Base-by-base conservation (phyloP, 2,113 vertebrate species). In the Mustela lutreola region DNA sequence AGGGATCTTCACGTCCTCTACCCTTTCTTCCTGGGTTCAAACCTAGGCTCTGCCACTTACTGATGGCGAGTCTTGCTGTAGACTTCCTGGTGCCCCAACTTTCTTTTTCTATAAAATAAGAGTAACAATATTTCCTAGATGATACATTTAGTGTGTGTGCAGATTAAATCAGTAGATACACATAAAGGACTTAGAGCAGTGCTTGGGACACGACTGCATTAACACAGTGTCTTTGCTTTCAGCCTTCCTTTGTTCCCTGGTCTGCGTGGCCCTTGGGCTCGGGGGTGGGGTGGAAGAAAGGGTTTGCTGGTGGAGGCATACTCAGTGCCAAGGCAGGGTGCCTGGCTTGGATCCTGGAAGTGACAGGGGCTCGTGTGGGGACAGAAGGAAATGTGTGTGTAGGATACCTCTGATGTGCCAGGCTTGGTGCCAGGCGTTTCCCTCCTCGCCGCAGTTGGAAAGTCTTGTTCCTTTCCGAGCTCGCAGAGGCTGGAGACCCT, bases 81-180 rank as follows among this genome's bases (percentile, higher is more conserved):
- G 71, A 88, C 39, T 19, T 84, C 60, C 24, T 36, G 50, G 28
- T 7, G 53, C 50, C n/a, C 71, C 4, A 0, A 7, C 24, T 89
- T 95, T 83, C 42, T 39, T 89, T 78, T 95, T n/a, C 67, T 88
- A 42, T 78, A 67, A 88, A n/a, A 62, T 28, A 73, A n/a, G 21
- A 53, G 11, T 62, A 62, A 42, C 39, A 31, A 1, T 62, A 80
- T 56, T 89, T 89, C 36, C 53, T 80, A 62, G 48, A 48, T 63
- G n/a, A 63, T 45, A 15, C 7, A 42, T 56, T 79, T 42, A 45
- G 53, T 50, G 63, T 60, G 4, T 10, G 36, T 62, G n/a, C 11
- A n/a, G 71, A 83, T 85, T 71, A 67, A 87, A 63, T 85, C 62
- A 84, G 33, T 0, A 12, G 81, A 67, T 24, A 63, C 11, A 45